Evolutionary conservation across 2,888 invertebrate genomes (phyloP).

Genomic region (Diaphora mendica): DNA sequence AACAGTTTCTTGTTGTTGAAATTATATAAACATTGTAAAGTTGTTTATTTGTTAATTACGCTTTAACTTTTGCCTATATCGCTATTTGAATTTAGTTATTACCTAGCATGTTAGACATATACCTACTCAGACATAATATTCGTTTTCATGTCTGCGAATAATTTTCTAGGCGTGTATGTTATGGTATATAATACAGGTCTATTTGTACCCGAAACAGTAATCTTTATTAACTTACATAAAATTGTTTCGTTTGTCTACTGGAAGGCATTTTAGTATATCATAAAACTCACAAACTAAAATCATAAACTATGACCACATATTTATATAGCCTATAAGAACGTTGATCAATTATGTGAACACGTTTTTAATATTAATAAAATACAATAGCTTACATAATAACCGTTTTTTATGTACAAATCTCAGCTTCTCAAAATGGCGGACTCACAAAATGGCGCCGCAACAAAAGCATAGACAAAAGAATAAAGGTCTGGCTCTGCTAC

Average conservation of each 20-base stretch:
- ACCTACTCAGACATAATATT: too few relatives aligned
- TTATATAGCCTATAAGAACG: conserved; percentile 26
- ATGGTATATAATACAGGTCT: not conserved
- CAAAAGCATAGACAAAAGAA: conserved; percentile 79
- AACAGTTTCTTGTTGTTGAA: too few relatives aligned
- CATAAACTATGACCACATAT: conserved; percentile 12
- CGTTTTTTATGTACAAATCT: conserved; percentile 69
- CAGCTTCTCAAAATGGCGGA: conserved; percentile 68
- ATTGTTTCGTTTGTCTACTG: not conserved
- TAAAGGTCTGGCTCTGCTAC: conserved; percentile 69
- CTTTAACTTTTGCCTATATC: too few relatives aligned
- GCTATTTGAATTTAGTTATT: too few relatives aligned
- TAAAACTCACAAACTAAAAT: conserved; percentile 6
- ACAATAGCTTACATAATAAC: conserved; percentile 54
- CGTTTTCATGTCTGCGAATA: too few relatives aligned
- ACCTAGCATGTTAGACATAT: too few relatives aligned
- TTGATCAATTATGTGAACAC: conserved; percentile 28
- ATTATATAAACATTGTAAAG: too few relatives aligned
- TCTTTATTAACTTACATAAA: not conserved
- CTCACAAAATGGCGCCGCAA: conserved; percentile 63
- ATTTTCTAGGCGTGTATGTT: too few relatives aligned
- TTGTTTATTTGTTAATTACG: too few relatives aligned
- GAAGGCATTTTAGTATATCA: not conserved
- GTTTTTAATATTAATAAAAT: conserved; percentile 39
- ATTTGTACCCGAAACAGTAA: not conserved